Evolutionary conservation across 2,113 vertebrate genomes (phyloP).

Genomic region (Pygoscelis antarcticus): DNA sequence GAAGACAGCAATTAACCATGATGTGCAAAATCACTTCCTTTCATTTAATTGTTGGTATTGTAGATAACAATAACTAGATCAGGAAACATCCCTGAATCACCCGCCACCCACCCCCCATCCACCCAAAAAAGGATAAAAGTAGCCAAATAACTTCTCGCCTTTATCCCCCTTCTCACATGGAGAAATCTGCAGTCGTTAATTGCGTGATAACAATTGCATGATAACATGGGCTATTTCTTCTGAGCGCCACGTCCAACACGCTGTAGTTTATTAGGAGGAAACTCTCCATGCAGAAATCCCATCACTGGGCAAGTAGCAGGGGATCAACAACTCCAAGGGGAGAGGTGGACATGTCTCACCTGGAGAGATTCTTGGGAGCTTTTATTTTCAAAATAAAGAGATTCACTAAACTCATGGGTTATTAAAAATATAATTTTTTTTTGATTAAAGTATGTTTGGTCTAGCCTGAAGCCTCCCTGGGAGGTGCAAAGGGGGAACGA

Average conservation of each 20-base stretch:
- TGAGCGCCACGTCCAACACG: rapidly evolving
- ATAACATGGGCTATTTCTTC: neutral
- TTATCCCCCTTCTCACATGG: rapidly evolving
- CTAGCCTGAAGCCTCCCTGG: neutral
- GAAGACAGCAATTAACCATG: neutral
- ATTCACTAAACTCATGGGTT: neutral
- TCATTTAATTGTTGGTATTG: neutral
- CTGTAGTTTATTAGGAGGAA: neutral
- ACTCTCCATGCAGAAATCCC: neutral
- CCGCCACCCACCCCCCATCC: neutral
- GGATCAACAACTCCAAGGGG: neutral
- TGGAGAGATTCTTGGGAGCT: neutral
- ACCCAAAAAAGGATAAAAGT: neutral
- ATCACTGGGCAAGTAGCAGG: neutral
- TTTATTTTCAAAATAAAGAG: neutral
- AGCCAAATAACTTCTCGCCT: neutral
- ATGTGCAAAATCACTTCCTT: neutral
- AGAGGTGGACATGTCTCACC: neutral
- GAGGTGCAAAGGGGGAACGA: neutral
- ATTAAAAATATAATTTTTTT: neutral
- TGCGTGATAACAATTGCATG: too few relatives aligned
- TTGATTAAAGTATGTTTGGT: neutral
- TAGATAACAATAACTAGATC: rapidly evolving
- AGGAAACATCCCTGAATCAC: neutral
- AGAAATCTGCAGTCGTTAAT: neutral